These are phyloP conservation scores for Indri indri DNA, from an alignment of 2,113 vertebrate species.

Conservation along the genomic window DNA sequence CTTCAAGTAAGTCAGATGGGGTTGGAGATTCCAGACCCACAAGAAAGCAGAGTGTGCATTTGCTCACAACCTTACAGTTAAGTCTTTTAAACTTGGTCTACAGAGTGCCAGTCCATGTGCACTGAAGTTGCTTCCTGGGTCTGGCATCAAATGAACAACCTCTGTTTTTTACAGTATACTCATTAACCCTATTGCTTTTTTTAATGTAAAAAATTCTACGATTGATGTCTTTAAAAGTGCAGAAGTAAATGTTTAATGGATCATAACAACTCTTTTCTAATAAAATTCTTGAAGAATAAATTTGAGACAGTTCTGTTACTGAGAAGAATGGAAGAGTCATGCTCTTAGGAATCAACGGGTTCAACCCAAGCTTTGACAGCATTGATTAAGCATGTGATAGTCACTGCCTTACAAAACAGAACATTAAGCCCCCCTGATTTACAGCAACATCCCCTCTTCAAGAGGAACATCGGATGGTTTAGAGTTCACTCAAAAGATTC, in stretches of 20 bases:
- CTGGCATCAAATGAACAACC: slow-evolving; percentile 46
- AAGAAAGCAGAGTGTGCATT: neutral
- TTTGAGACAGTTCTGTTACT: neutral
- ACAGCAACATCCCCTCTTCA: slow-evolving; percentile 21
- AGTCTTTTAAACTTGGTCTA: slow-evolving; percentile 45
- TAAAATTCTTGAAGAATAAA: slow-evolving; percentile 50
- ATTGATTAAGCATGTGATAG: neutral
- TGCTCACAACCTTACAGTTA: slow-evolving; percentile 26
- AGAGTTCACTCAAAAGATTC: slow-evolving; percentile 39
- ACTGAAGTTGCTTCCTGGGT: slow-evolving; percentile 47
- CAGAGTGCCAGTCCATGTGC: neutral
- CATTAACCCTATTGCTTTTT: slow-evolving; percentile 45
- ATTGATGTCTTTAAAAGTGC: slow-evolving; percentile 18
- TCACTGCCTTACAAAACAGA: neutral
- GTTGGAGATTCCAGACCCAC: neutral
- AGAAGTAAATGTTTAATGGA: slow-evolving; percentile 28
- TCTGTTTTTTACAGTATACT: slow-evolving; percentile 34
- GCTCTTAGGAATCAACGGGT: neutral
- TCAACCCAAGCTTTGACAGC: neutral
- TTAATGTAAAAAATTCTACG: slow-evolving; percentile 39
- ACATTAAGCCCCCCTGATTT: neutral
- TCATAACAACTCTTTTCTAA: slow-evolving; percentile 31
- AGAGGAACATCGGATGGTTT: slow-evolving; percentile 24
- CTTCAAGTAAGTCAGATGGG: neutral
- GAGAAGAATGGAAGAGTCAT: neutral